Base-by-base conservation (phyloP, 2,888 invertebrate species). In the Mesorhabditis belari region DNA sequence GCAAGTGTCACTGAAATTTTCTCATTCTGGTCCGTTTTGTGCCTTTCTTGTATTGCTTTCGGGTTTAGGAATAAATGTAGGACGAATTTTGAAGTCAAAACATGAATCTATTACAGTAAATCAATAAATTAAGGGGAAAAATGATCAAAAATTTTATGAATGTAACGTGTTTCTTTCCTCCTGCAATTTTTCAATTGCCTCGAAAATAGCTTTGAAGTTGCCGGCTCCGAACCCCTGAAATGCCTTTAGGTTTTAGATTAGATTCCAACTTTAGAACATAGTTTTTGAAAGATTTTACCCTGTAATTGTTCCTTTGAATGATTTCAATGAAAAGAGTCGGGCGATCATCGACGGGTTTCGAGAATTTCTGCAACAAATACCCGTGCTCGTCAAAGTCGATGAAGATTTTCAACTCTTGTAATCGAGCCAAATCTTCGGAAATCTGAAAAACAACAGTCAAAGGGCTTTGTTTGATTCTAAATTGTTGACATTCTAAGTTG, bases 301-400 rank as follows among this genome's bases (percentile, higher is more conserved):
- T 74, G 80, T 92, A 92, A 83, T 98, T 96, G 78, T 89, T 87
- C 74, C 96, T 87, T 83, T 98, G 95, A 76, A 98, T 98, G 51
- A 96, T 90, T 84, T 98, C 96, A 57, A 96, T 82, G 83, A 98
- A 99, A 27, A 98, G 82, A 0, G 98, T 98, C 0, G 98, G 98
- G 71, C 95, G 86, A 80, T 99, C 96, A 83, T 98, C 93, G 84
- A 93, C 89, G 77, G 92, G 93, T 84, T 92, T 93, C 44, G 83
- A 83, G 79, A 67, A 69, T 55, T 70, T 71, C 85, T 98, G 98
- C 70, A 98, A 86, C 56, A 98, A 85, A 82, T 99, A 99, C 0
- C 98, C 98, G 71, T 95, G 87, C 77, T 98, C 95, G 80, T 99
- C 98, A 81, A 90, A 98, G 82, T 99, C 98, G 62, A 98, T 89